Base-by-base conservation (phyloP, 2,888 invertebrate species). In the Campoletis raptor region DNA sequence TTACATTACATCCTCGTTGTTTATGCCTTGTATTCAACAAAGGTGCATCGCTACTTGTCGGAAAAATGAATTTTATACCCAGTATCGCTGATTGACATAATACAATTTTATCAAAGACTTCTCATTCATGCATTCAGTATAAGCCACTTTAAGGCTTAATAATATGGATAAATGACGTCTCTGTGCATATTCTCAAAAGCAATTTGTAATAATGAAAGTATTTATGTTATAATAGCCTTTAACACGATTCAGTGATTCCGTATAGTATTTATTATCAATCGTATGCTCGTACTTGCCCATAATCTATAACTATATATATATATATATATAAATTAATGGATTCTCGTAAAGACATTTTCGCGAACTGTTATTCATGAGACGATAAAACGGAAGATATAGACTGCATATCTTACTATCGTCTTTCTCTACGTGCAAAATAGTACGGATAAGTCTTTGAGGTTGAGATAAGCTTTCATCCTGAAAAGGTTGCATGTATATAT, bases 311-410 rank as follows among this genome's bases (percentile, higher is more conserved):
- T 48, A 36, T 36, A 37, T 15, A 37, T 21, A 36, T 52, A 52
- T 48, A 18, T 40, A 69, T 48, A 69, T 21, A 67, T n/a, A 2
- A 37, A n/a, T n/a, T n/a, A 30, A 52, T 70, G 24, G 61, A 57
- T 48, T 82, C 73, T 81, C 87, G 87, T 87, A 82, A 87, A 87
- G 85, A 77, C 88, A 90, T 89, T 92, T 92, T 92, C 89, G 87
- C 89, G 90, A 90, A 92, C 86, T 90, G 90, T 91, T 91, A 90
- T 90, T 90, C 91, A 88, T 87, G 89, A 73, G 74, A 77, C 84
- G 87, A 88, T 88, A 88, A 87, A 83, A 81, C 45, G 54, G 66
- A 57, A 57, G 73, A 78, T 78, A 86, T 61, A 52, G 81, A 86
- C 72, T 81, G 87, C 85, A 78, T 30, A 30, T 81, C 66, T 21